These are phyloP conservation scores for Papilio polyxenes DNA, from an alignment of 1,140 invertebrate species.

Conservation along the genomic window DNA sequence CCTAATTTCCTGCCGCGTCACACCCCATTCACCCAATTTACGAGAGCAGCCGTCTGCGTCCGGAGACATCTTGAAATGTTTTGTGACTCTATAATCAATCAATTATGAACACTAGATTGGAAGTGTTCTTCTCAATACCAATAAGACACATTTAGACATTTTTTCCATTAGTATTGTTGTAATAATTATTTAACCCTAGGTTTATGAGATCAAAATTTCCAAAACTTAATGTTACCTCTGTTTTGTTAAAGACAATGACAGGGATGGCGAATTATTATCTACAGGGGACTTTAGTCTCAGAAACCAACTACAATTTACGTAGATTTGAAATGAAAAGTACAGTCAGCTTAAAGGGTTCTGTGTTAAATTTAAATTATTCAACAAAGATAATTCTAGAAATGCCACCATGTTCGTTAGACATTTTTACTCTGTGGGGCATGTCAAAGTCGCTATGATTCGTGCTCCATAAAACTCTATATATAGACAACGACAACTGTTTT, in stretches of 20 bases:
- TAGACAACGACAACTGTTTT: conserved; percentile 28
- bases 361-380: background rate
- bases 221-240: too few relatives aligned
- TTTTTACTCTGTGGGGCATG: background rate
- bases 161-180: too few relatives aligned
- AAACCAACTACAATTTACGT: background rate
- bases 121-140: background rate
- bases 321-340: background rate
- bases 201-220: too few relatives aligned
- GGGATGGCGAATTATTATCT: too few relatives aligned
- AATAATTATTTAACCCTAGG: too few relatives aligned
- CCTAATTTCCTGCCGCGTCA: conserved; percentile 56
- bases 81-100: background rate
- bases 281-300: too few relatives aligned
- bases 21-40: conserved; percentile 57
- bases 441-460: conserved; percentile 16
- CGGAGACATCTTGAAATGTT: conserved; percentile 30
- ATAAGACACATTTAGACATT: too few relatives aligned
- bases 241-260: too few relatives aligned
- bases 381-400: conserved; percentile 19
- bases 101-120: background rate
- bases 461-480: conserved; percentile 34
- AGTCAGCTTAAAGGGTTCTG: background rate
- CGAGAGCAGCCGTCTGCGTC: conserved; percentile 41
- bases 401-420: background rate